Evolutionary conservation across 1,140 invertebrate genomes (phyloP), one percentile per base, ranked within the genome.

Genomic region (Bilobella aurantiaca): DNA sequence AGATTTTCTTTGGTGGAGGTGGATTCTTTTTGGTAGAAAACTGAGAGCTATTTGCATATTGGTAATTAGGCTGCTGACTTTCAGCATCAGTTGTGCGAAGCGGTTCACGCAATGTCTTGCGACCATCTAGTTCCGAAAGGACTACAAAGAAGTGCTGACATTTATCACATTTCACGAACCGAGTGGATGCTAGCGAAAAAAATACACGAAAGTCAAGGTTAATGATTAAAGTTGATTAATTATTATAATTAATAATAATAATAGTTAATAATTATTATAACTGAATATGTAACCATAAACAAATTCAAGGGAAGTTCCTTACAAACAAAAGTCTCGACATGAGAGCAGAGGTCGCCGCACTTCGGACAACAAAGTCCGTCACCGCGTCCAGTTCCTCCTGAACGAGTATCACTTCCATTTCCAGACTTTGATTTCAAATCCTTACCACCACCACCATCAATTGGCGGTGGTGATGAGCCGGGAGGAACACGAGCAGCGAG

Each of bases 61-160:
- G 14, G 32, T 58, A 64, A 32, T 47, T 42, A 1, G n/a, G n/a
- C n/a, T 53, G 58, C 23, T 66, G 58, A n/a, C 27, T 64, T 37
- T 73, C 69, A 18, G 46, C 37, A 14, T 65, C 62, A 1, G n/a
- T n/a, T n/a, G 66, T 58, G 1, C 66, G 56, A 1, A 58, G 25
- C 12, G 63, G 23, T 68, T 69, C 68, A 14, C 66, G 62, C 8
- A 73, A 29, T 27, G 71, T 70, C 60, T 76, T 76, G 3, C 74
- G 64, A 49, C 77, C 81, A 77, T 96, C 93, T 49, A 89, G 85
- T 75, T 96, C 92, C 66, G 91, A 94, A 47, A 96, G 81, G 16
- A 97, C 91, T n/a, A 96, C 91, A 77, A 96, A 97, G 80, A 97
- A 96, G 78, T 96, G 93, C 78, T 95, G 90, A 76, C 95, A 98